phyloP scores from a whole-genome alignment of 2,113 vertebrate species.

The Gymnogyps californianus region DNA sequence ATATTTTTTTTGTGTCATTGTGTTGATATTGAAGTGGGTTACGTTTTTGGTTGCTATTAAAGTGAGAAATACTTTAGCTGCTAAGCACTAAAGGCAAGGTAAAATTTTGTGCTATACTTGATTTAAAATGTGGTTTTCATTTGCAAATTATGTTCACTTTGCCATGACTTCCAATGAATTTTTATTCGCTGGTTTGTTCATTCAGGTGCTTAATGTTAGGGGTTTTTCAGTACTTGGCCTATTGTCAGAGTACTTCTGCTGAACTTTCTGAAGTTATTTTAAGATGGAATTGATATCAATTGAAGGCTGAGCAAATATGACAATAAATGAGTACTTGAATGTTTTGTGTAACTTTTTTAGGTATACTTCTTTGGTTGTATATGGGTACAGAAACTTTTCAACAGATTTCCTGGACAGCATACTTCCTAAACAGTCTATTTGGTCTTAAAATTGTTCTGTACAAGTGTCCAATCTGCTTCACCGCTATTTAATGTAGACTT shows the following conservation, averaged over 20 bases:
- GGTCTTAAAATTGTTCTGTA: background rate
- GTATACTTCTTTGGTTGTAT: background rate
- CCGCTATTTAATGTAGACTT: background rate
- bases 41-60: conserved; percentile 33
- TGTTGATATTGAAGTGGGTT: conserved; percentile 3
- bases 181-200: background rate
- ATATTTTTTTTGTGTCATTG: background rate
- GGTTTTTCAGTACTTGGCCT: background rate
- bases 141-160: conserved; percentile 40
- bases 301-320: background rate
- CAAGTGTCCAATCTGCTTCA: background rate
- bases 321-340: conserved; percentile 10
- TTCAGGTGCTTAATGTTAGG: conserved; percentile 23
- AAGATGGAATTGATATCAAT: background rate
- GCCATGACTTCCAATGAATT: conserved; percentile 14
- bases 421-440: background rate
- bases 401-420: background rate
- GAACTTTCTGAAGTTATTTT: conserved; percentile 9
- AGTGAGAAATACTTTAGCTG: conserved; percentile 33
- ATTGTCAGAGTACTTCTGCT: conserved; percentile 15
- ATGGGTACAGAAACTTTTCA: background rate
- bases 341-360: conserved; percentile 5
- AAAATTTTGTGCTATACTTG: conserved; percentile 38
- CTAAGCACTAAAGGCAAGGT: conserved; percentile 20
- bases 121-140: conserved; percentile 41